phyloP scores from a whole-genome alignment of 2,113 vertebrate genomes.

The Arothron firmamentum region DNA sequence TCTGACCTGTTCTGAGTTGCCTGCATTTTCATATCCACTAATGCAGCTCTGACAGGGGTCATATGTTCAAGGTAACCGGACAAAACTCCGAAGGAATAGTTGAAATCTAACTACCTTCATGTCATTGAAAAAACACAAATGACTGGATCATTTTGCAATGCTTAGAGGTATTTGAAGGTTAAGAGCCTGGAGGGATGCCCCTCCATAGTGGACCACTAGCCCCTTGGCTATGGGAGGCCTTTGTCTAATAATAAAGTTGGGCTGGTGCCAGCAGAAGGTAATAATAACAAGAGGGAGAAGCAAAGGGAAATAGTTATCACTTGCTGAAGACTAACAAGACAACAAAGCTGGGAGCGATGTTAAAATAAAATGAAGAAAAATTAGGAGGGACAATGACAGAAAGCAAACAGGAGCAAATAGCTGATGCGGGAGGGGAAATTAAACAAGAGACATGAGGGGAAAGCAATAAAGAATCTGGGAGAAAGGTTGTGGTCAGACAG shows the following conservation, averaged over 20 bases:
- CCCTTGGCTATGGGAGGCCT: constrained; percentile 27
- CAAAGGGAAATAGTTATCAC: background rate
- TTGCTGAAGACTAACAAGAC: background rate
- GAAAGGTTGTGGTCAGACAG: constrained; percentile 21
- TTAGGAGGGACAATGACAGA: constrained; percentile 1
- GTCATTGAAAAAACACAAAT: too few relatives aligned
- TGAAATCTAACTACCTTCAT: too few relatives aligned
- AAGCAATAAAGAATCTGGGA: constrained; percentile 12
- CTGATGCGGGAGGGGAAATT: constrained; percentile 29
- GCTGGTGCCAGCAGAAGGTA: constrained; percentile 4
- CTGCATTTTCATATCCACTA: too few relatives aligned
- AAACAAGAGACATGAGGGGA: constrained; percentile 25
- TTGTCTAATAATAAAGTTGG: constrained; percentile 38
- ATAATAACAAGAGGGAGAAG: background rate
- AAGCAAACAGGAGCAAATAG: constrained; percentile 28
- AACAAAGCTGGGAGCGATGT: constrained; percentile 15
- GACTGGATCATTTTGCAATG: too few relatives aligned
- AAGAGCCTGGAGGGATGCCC: constrained; percentile 14
- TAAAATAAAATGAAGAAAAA: constrained; percentile 21
- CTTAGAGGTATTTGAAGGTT: constrained; percentile 32
- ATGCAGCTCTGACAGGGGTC: too few relatives aligned
- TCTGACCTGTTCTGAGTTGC: too few relatives aligned
- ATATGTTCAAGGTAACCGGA: too few relatives aligned
- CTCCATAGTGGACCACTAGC: constrained; percentile 30
- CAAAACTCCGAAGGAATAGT: too few relatives aligned